These are phyloP conservation scores for Athalia cordata DNA, from an alignment of 2,888 invertebrate species.

Conservation along the genomic window DNA sequence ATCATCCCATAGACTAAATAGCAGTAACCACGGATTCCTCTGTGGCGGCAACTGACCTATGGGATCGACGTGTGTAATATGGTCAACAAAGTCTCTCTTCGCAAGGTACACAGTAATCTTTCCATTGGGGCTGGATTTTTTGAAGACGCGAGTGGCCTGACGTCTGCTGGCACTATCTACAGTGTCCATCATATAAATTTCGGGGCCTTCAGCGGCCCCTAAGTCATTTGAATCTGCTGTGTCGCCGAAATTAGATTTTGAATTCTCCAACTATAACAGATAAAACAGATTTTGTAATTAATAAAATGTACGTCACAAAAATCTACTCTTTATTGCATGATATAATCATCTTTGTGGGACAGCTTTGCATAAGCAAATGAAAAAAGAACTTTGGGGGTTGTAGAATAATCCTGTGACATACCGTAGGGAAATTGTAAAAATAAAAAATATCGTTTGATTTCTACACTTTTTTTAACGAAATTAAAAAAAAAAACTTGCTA, in stretches of 20 bases:
- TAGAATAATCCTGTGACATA: too few species aligned
- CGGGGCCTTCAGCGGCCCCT: slow-evolving; percentile 58
- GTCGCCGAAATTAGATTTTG: slow-evolving; percentile 61
- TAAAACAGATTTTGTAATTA: slow-evolving; percentile 1
- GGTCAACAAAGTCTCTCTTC: slow-evolving; percentile 94
- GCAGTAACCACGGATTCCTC: neutral
- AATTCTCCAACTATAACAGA: slow-evolving; percentile 59
- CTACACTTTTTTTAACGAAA: too few species aligned
- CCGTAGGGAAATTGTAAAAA: too few species aligned
- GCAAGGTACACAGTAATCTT: slow-evolving; percentile 92
- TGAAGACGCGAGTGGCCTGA: slow-evolving; percentile 70
- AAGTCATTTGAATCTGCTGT: slow-evolving; percentile 64
- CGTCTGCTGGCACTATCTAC: slow-evolving; percentile 66
- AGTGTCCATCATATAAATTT: slow-evolving; percentile 65
- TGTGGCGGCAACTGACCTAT: slow-evolving; percentile 80
- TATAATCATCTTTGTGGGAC: too few species aligned
- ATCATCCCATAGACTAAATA: neutral
- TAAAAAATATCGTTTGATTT: too few species aligned
- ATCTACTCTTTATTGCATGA: too few species aligned
- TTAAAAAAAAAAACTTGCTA: too few species aligned
- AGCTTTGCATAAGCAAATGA: too few species aligned
- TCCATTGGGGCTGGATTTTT: slow-evolving; percentile 70
- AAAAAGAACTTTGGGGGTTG: too few species aligned
- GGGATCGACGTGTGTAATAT: slow-evolving; percentile 93
- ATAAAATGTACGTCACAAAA: too few species aligned